Evolutionary conservation across 2,113 vertebrate genomes (phyloP).

Genomic region (Sterrhoptilus dennistouni): DNA sequence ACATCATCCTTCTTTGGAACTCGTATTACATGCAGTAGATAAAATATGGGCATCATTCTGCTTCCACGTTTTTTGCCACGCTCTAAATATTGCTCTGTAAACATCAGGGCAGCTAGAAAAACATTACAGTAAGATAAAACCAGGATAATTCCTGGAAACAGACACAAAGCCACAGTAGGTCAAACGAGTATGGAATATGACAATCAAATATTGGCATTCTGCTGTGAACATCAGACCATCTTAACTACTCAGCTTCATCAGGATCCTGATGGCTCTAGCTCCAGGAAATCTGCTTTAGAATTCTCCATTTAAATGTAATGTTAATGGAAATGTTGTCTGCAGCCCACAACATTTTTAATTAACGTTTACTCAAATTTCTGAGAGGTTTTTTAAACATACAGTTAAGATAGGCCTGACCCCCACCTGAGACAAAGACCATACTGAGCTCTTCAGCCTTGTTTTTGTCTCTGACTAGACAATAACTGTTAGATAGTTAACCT

Average conservation of each 20-base stretch:
- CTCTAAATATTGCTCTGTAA: neutral
- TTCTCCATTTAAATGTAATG: neutral
- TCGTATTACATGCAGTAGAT: neutral
- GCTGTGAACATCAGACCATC: neutral
- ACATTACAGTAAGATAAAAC: neutral
- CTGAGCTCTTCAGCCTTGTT: neutral
- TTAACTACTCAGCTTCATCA: neutral
- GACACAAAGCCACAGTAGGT: neutral
- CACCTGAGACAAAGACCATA: neutral
- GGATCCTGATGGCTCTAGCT: neutral
- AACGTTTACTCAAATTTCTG: slow-evolving; percentile 11
- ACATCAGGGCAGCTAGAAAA: neutral
- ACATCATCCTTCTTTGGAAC: neutral
- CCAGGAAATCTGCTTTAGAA: neutral
- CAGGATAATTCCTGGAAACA: neutral
- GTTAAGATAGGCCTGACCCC: neutral
- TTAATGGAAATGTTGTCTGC: neutral
- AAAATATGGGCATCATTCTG: neutral
- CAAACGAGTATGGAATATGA: neutral
- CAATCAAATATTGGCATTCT: neutral
- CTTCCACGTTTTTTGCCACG: neutral
- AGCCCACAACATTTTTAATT: neutral
- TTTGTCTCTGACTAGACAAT: neutral
- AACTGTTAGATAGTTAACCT: neutral
- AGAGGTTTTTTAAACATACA: neutral